Evolutionary conservation across 2,113 vertebrate genomes (phyloP).

Genomic region (Rostratula benghalensis): DNA sequence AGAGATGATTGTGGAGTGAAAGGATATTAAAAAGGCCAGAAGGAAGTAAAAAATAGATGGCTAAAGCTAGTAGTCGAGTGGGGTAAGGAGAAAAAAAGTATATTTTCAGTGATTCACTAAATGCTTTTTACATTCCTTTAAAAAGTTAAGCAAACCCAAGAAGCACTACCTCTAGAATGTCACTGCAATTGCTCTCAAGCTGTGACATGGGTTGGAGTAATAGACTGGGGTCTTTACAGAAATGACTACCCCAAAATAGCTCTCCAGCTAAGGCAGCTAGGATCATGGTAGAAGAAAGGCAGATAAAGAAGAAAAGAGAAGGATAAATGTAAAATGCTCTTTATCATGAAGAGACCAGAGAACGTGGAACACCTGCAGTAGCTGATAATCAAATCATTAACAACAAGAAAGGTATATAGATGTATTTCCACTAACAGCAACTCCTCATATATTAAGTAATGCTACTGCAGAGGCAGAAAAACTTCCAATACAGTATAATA

Average conservation of each 20-base stretch:
- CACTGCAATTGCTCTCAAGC: background rate
- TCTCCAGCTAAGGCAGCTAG: background rate
- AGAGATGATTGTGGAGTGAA: background rate
- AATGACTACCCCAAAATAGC: background rate
- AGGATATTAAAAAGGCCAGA: slow-evolving; percentile 29
- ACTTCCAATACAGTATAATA: too few species aligned
- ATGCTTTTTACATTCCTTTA: background rate
- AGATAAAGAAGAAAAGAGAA: background rate
- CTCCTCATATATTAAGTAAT: background rate
- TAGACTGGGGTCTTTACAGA: background rate
- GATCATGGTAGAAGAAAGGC: background rate
- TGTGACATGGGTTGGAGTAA: background rate
- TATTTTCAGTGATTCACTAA: background rate
- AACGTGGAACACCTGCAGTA: background rate
- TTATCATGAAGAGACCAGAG: background rate
- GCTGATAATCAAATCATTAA: background rate
- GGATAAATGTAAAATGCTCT: background rate
- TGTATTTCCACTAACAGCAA: background rate
- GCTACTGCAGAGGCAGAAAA: background rate
- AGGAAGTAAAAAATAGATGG: slow-evolving; percentile 3
- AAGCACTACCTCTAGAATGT: background rate
- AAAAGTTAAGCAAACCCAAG: background rate
- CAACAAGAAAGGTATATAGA: background rate
- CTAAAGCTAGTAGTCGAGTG: background rate
- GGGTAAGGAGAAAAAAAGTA: background rate